Conservation (phyloP, 2,113 vertebrate species). For the Notothenia rossii region DNA sequence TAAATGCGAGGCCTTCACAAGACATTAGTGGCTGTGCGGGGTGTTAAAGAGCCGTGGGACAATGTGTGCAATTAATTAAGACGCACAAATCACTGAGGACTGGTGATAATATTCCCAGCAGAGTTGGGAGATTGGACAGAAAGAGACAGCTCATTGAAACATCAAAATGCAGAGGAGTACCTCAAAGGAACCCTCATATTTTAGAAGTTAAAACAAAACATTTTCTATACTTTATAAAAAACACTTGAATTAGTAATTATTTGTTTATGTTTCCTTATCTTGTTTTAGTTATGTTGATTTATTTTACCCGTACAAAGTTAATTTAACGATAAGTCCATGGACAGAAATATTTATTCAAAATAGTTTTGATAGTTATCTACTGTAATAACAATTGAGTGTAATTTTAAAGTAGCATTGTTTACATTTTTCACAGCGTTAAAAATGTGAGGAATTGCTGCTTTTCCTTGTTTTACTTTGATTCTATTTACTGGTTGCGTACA, state of each 20-base stretch:
- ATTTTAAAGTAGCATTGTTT: neutral
- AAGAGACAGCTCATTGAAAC: slow-evolving; percentile 5
- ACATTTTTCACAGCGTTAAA: neutral
- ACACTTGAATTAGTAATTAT: neutral
- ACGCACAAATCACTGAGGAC: slow-evolving; percentile 18
- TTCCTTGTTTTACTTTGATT: neutral
- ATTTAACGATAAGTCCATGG: neutral
- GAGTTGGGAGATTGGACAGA: slow-evolving; percentile 1
- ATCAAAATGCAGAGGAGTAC: neutral
- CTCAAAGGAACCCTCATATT: neutral
- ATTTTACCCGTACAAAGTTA: neutral
- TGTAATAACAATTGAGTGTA: too few relatives aligned
- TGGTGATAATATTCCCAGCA: slow-evolving; percentile 20
- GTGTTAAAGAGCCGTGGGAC: slow-evolving; percentile 65
- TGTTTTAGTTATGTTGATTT: neutral
- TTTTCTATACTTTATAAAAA: neutral
- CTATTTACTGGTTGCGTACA: neutral
- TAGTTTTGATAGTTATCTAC: neutral
- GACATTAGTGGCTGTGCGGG: slow-evolving; percentile 49
- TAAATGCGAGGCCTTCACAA: slow-evolving; percentile 57
- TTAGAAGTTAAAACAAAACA: neutral
- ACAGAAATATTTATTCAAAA: neutral
- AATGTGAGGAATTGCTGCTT: neutral
- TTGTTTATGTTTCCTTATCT: neutral
- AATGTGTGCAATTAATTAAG: slow-evolving; percentile 55